Base-by-base conservation (phyloP, 2,888 invertebrate genomes). In the Sinopyrophorus schimmeli region DNA sequence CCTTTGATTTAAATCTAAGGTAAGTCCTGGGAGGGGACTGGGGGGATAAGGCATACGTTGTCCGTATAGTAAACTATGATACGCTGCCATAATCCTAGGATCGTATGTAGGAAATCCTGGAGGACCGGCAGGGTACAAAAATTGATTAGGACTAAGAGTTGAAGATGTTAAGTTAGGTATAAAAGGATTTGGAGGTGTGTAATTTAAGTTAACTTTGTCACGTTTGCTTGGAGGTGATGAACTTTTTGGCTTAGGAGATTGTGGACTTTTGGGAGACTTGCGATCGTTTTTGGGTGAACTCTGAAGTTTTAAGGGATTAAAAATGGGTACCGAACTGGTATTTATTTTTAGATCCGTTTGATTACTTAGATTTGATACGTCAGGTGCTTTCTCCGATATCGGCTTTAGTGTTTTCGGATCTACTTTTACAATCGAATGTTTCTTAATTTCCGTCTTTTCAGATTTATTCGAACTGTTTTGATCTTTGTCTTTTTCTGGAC, bases 321-420 rank as follows among this genome's bases (percentile, higher is more conserved):
- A 73, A 53, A 74, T 74, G 5, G 74, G 68, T 26, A 74, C 74
- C 2, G 73, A 72, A 56, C 73, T 74, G 1, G 73, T 72, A 54
- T 72, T 74, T 34, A 74, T 74, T 57, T 73, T 73, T 54, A 74
- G 18, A 16, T 55, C 52, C 11, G 42, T 41, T 20, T 52, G 52
- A 34, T 53, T 47, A 46, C 67, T 71, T 15, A 73, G 55, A 53
- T 65, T 72, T 7, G 69, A 61, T 1, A 62, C 66, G 51, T 73
- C 71, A 2, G 71, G 70, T 0, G 72, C 70, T 40, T 70, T 68
- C 40, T 71, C 72, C 9, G 70, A 66, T 10, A 80, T 77, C 0
- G 80, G 80, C 44, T 77, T 77, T 12, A 81, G 61, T 0, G 80
- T 80, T 64, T 80, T 80, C 1, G 80, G 80, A 61, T 81, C 80